Base-by-base conservation (phyloP, 30 jellyfish, hydroid and myxozoan species). In the Cassiopea xamachana region DNA sequence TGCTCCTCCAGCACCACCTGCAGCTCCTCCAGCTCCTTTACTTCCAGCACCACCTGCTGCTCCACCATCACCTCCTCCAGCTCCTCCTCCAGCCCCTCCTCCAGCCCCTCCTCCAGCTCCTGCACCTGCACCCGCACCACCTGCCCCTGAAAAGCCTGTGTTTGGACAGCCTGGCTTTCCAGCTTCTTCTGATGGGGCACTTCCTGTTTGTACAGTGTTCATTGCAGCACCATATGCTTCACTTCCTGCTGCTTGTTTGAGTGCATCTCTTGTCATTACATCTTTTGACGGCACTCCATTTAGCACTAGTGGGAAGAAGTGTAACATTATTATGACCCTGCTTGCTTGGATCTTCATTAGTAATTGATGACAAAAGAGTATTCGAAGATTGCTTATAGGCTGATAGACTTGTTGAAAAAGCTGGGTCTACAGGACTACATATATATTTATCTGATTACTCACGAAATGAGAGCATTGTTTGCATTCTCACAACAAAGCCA, bases 161-260 rank as follows among this genome's bases (percentile, higher is more conserved):
- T 69, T 91, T 74, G 91, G 92, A 18, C 91, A 76, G 44, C 98
- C 98, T 16, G 96, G 94, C 58, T 79, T 78, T 46, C 99, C 99
- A 39, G 98, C 98, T 15, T 91, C 83, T 73, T 96, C 99, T 4
- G 98, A 78, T 15, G 97, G 92, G 7, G 92, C 91, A 79, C 99
- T 96, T 50, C 98, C 99, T 15, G 99, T 92, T 60, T 92, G 98
- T 1, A 92, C 94, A 1, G 99, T 91, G 89, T 89, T 89, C 85
- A 92, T 74, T 17, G 92, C 82, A 47, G 90, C 82, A 15, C 90
- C 82, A 55, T 73, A 84, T 19, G 94, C 87, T 46, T 64, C 88
- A 48, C 92, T 81, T 17, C 93, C 94, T 39, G 96, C 88, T 9
- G 97, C 96, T 27, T 91, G 86, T 48, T 91, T 96, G 94, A 96